Conservation (phyloP, 2,888 invertebrate species). For the Callinectes sapidus region DNA sequence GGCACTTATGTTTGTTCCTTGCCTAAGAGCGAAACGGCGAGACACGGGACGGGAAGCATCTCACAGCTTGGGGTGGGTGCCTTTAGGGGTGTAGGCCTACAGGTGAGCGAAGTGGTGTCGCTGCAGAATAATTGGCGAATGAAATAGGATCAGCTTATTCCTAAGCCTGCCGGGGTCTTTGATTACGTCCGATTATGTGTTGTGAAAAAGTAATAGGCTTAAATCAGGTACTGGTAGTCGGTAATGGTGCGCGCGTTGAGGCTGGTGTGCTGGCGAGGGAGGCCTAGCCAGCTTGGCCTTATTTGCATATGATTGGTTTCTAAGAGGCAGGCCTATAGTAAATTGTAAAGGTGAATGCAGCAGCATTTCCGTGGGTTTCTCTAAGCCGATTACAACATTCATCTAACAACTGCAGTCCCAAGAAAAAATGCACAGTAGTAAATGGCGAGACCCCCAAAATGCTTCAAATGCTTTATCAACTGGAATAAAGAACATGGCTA, state of each 20-base stretch:
- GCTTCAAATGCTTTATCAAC: not conserved
- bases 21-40: not conserved
- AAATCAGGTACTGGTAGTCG: constrained; percentile 48
- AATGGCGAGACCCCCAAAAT: not conserved
- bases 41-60: not conserved
- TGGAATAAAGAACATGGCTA: not conserved
- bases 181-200: constrained; percentile 52
- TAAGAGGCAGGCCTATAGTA: constrained; percentile 52
- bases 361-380: constrained; percentile 35
- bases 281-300: constrained; percentile 45
- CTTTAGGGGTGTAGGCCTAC: constrained; percentile 45
- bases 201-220: constrained; percentile 54
- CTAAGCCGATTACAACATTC: constrained; percentile 46
- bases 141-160: constrained; percentile 49
- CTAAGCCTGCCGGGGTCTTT: constrained; percentile 39
- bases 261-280: constrained; percentile 3
- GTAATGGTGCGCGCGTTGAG: constrained; percentile 41
- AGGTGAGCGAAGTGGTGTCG: constrained; percentile 44
- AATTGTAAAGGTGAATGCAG: constrained; percentile 46
- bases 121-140: constrained; percentile 55
- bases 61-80: not conserved
- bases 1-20: not conserved
- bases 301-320: constrained; percentile 58
- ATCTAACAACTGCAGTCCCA: constrained; percentile 33
- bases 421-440: not conserved